phyloP scores from a whole-genome alignment of 2,113 vertebrate species.

The Dendropsophus ebraccatus region DNA sequence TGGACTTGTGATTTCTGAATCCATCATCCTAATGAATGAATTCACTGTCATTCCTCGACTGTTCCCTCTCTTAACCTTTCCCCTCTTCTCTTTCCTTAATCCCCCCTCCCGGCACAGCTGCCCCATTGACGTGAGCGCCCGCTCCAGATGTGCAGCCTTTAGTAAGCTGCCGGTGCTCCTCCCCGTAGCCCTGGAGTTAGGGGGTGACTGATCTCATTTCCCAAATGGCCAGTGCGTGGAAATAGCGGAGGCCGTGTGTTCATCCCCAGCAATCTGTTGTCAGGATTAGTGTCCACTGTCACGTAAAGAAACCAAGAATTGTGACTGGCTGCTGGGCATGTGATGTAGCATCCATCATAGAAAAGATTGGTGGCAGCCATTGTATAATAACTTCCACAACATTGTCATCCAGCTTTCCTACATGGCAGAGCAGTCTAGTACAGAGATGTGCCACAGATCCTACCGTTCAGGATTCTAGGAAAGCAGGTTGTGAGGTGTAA shows the following conservation, averaged over 20 bases:
- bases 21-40: constrained; percentile 23
- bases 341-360: neutral
- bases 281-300: neutral
- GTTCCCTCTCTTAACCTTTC: constrained; percentile 33
- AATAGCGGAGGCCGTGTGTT: neutral
- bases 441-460: neutral
- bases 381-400: too few relatives aligned
- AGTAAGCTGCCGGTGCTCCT: constrained; percentile 19
- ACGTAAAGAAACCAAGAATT: neutral
- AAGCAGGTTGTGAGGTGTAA: neutral
- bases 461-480: neutral
- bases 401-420: neutral
- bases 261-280: neutral
- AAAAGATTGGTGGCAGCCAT: neutral
- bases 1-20: neutral
- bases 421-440: neutral
- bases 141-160: constrained; percentile 51
- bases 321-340: neutral
- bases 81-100: constrained; percentile 21
- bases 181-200: neutral
- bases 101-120: constrained; percentile 26
- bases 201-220: constrained; percentile 16
- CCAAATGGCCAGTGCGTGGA: neutral
- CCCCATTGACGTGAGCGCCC: neutral
- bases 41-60: neutral